These are phyloP conservation scores for Lamproptera curius DNA, from an alignment of 2,888 invertebrate species.

Conservation along the genomic window DNA sequence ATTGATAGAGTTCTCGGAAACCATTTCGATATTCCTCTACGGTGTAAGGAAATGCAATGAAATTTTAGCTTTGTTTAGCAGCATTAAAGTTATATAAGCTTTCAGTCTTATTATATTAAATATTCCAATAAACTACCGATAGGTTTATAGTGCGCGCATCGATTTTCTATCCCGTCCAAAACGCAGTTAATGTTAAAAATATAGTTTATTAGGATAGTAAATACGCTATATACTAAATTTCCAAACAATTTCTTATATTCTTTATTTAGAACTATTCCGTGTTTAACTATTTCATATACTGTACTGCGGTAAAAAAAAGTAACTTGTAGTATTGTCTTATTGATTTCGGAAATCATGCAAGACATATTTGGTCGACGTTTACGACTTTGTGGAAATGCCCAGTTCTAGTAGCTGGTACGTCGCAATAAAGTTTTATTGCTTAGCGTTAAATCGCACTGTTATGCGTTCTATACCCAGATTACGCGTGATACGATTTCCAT, in stretches of 20 bases:
- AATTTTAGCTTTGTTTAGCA: too few species aligned
- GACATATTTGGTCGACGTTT: conserved; percentile 48
- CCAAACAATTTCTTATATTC: not conserved
- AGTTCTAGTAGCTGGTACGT: conserved; percentile 22
- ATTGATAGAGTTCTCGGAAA: too few species aligned
- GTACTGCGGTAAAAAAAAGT: too few species aligned
- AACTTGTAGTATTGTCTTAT: not conserved
- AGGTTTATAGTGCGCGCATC: too few species aligned
- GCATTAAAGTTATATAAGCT: too few species aligned
- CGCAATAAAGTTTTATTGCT: conserved; percentile 48
- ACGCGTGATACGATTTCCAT: conserved; percentile 28
- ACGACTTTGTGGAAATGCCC: conserved; percentile 36
- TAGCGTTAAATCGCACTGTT: conserved; percentile 44
- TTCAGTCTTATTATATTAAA: too few species aligned
- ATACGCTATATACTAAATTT: not conserved
- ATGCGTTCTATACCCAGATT: conserved; percentile 50
- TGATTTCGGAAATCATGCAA: conserved; percentile 16
- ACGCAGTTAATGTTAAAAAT: conserved; percentile 11
- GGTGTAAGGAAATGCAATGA: too few species aligned
- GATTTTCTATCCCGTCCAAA: too few species aligned
- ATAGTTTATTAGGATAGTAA: not conserved
- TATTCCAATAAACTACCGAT: too few species aligned
- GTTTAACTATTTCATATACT: too few species aligned
- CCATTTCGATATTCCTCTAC: too few species aligned
- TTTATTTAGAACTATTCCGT: not conserved